phyloP scores from a whole-genome alignment of 2,888 invertebrate species.

The Chydorus sphaericus region DNA sequence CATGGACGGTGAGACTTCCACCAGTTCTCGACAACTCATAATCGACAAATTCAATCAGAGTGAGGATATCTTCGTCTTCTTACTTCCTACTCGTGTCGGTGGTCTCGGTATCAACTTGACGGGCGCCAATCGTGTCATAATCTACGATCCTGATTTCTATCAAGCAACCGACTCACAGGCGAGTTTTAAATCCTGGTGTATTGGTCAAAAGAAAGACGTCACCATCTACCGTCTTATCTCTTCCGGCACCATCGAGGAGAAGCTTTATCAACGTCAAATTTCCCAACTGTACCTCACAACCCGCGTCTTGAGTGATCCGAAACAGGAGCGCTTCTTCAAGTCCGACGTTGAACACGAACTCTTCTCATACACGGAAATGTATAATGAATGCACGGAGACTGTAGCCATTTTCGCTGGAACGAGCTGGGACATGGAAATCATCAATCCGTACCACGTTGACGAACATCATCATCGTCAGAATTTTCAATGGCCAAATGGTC shows the following conservation, averaged over 20 bases:
- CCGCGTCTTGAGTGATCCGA: constrained; percentile 74
- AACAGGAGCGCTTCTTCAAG: constrained; percentile 74
- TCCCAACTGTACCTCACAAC: constrained; percentile 87
- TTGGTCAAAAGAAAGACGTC: constrained; percentile 62
- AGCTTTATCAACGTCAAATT: constrained; percentile 89
- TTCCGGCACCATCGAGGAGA: constrained; percentile 88
- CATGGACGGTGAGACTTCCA: constrained; percentile 75
- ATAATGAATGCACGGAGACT: constrained; percentile 57
- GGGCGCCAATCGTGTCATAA: constrained; percentile 78
- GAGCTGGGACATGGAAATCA: constrained; percentile 33
- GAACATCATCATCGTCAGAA: no score
- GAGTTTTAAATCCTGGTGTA: constrained; percentile 83
- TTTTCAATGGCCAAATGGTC: constrained; percentile 59
- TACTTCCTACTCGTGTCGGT: constrained; percentile 83
- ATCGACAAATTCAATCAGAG: constrained; percentile 64
- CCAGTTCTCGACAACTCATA: constrained; percentile 54
- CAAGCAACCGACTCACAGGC: constrained; percentile 86
- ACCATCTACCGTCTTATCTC: constrained; percentile 75
- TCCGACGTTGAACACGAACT: constrained; percentile 76
- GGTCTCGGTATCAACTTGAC: constrained; percentile 88
- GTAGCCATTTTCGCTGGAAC: constrained; percentile 54
- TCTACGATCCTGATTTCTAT: constrained; percentile 96
- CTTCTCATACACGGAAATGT: constrained; percentile 63
- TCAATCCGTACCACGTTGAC: background rate
- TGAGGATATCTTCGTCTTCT: constrained; percentile 53